Base-by-base conservation (phyloP, 2,888 invertebrate genomes). In the Drosophila quinaria region DNA sequence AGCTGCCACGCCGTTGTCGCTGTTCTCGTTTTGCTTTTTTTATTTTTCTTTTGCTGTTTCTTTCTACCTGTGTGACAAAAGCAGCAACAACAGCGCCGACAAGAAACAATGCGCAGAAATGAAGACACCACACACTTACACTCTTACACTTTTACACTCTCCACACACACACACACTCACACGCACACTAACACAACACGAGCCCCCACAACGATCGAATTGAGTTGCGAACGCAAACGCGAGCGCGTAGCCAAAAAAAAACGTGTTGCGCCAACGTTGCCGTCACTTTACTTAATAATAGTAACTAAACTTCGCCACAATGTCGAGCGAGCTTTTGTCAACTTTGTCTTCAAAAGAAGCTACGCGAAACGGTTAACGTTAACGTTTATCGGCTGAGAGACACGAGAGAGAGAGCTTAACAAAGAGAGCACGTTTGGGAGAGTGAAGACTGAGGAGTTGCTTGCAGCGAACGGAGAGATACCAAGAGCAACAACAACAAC, bases 201-300 rank as follows among this genome's bases (percentile, higher is more conserved):
- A 60, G 66, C 77, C 55, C 70, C 63, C 55, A 37, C 56, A 66
- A 50, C 81, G 61, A 81, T 84, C 82, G 74, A 54, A 59, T 60
- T 52, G 51, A 74, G 61, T 67, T 74, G 76, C 71, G 67, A 75
- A 49, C 70, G 61, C 35, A 22, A 58, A 47, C 46, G 63, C 78
- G 62, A 68, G 65, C 79, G 81, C 80, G 75, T 54, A 71, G 69
- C 68, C 50, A 56, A 78, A 76, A 22, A 22, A 3, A 81, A 61
- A 64, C 59, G 64, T 58, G 84, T 74, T 87, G 76, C 87, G 76
- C 70, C 74, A 73, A 72, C 82, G 78, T 81, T 66, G 78, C 83
- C 89, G 81, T 69, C 78, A 78, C 83, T 90, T 86, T 87, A 78
- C 79, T 89, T 91, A 91, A 90, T 91, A 90, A 86, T 87, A 87